Conservation (phyloP, 1,140 invertebrate genomes). For the Eupeodes corollae region DNA sequence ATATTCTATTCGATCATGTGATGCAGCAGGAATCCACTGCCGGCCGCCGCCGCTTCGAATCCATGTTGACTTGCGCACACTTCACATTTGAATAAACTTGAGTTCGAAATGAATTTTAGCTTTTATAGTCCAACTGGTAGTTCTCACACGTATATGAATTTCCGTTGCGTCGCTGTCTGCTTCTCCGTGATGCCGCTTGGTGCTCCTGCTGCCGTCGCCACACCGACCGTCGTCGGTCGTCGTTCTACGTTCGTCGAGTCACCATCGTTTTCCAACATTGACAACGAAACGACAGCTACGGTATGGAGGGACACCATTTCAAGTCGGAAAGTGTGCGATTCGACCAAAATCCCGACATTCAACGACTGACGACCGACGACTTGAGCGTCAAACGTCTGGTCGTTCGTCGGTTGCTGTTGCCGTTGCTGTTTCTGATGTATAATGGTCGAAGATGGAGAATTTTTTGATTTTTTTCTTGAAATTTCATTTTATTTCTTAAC, state of each 20-base stretch:
- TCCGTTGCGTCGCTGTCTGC: no score
- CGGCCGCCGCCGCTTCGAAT: constrained; percentile 3
- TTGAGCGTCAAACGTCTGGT: neutral
- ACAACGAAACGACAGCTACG: neutral
- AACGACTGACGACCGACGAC: neutral
- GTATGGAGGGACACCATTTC: neutral
- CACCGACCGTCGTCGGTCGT: neutral
- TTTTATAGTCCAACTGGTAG: constrained; percentile 27
- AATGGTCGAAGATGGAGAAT: no score
- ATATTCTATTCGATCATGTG: neutral
- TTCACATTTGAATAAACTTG: constrained; percentile 36
- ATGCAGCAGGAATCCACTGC: neutral
- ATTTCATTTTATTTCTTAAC: no score
- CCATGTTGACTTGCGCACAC: constrained; percentile 33
- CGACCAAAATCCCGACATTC: neutral
- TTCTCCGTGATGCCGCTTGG: neutral
- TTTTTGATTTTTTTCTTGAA: no score
- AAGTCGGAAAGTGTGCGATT: neutral
- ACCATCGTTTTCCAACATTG: neutral
- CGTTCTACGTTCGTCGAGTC: neutral
- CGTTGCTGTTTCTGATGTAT: neutral
- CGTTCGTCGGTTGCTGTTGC: neutral
- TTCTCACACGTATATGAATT: constrained; percentile 3
- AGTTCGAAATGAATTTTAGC: constrained; percentile 35
- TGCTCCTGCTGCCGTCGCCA: neutral